phyloP scores from a whole-genome alignment of 2,888 invertebrate species.

The Thymelicus lineola region DNA sequence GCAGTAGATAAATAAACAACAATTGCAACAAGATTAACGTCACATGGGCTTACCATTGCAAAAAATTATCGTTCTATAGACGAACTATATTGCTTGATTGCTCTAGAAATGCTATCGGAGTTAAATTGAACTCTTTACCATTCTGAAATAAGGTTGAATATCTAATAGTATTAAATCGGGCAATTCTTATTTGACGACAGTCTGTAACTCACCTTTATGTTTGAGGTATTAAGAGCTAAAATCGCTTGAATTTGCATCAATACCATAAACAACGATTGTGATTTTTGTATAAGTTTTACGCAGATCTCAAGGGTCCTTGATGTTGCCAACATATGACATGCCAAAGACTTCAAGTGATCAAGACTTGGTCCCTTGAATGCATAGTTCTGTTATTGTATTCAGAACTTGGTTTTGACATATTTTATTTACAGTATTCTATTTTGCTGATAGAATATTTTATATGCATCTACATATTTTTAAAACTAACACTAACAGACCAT shows the following conservation, averaged over 20 bases:
- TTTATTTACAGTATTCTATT: constrained; percentile 11
- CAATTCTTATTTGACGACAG: neutral
- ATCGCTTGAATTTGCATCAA: neutral
- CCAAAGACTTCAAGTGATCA: constrained; percentile 71
- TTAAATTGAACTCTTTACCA: neutral
- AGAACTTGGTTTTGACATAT: constrained; percentile 32
- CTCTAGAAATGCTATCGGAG: constrained; percentile 1
- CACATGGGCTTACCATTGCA: constrained; percentile 40
- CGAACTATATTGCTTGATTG: constrained; percentile 6
- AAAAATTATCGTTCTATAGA: constrained; percentile 17
- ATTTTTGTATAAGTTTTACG: constrained; percentile 44
- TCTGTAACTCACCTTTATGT: neutral
- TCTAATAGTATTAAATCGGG: constrained; percentile 1
- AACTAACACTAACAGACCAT: neutral
- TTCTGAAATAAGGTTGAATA: constrained; percentile 14
- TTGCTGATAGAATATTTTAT: constrained; percentile 7
- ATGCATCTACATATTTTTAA: constrained; percentile 1
- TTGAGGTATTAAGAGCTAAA: neutral
- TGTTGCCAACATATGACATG: constrained; percentile 73
- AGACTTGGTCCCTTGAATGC: constrained; percentile 46
- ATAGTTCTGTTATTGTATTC: constrained; percentile 29
- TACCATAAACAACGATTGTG: constrained; percentile 14
- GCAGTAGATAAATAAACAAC: constrained; percentile 25
- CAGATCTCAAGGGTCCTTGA: constrained; percentile 71
- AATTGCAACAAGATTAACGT: constrained; percentile 45